phyloP scores from a whole-genome alignment of 2,113 vertebrate species.

The Rhinoderma darwinii region DNA sequence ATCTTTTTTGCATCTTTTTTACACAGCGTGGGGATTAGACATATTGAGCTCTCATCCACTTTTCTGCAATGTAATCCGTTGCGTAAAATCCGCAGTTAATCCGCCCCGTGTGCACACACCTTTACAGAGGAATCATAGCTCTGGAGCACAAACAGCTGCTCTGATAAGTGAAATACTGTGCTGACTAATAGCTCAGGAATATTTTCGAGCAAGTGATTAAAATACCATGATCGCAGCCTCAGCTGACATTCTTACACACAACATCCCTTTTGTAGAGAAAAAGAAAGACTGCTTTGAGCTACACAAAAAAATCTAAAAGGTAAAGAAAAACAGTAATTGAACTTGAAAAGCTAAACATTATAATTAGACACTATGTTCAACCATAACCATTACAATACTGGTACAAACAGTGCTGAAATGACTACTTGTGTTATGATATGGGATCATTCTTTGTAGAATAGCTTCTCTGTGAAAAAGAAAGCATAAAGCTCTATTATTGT shows the following conservation, averaged over 20 bases:
- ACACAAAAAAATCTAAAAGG: not conserved
- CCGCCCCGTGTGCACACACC: no score
- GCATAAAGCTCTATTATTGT: not conserved
- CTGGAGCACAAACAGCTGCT: not conserved
- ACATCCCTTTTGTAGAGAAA: not conserved
- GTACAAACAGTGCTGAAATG: not conserved
- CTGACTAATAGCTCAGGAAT: not conserved
- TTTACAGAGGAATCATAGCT: not conserved
- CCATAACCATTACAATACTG: not conserved
- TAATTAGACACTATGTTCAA: not conserved
- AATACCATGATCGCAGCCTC: not conserved
- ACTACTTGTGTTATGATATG: not conserved
- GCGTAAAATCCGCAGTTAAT: no score
- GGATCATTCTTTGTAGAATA: not conserved
- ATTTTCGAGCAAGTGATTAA: not conserved
- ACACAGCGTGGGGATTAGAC: no score
- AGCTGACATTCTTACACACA: not conserved
- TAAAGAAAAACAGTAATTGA: not conserved
- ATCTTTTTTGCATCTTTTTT: no score
- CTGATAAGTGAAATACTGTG: not conserved
- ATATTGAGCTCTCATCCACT: no score
- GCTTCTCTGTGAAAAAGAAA: not conserved
- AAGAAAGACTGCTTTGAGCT: not conserved
- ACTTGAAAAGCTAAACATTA: not conserved
- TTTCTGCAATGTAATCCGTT: no score